Base-by-base conservation (phyloP, 2,797 vertebrate species). In the Phataginus tetradactyla region DNA sequence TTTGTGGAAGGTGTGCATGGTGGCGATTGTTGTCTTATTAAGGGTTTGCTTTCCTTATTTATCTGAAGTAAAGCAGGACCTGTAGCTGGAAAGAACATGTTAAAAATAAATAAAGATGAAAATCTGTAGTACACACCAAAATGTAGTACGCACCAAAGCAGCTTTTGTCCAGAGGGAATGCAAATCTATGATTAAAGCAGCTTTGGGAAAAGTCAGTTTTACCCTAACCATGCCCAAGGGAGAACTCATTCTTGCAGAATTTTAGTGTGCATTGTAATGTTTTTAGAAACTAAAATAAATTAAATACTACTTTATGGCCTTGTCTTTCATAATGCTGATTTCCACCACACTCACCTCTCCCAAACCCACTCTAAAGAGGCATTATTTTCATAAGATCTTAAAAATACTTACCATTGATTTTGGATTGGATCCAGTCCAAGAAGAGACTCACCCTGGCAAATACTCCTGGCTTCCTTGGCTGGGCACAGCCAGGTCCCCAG, bases 381-480 rank as follows among this genome's bases (percentile, higher is more conserved):
- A 77, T 17, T 57, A 34, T 53, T 86, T 90, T 66, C 15, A 61
- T 53, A 68, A 68, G 64, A 91, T 27, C 15, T 9, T 34, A 86
- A 75, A 72, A 55, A 45, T 75, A 29, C 3, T 97, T 94, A 94
- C 69, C 86, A 97, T 95, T 95, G 29, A 91, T 92, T 10, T 13
- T 84, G 27, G 72, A 64, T 81, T 61, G 29, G 88, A 95, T 95
- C 97, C 96, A 97, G 18, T 39, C 63, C 77, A 97, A 29, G 75
- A 97, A 97, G 63, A 86, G 15, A 0, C 57, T 96, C 29, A 94
- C 20, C 7, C 69, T 96, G 93, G 96, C 88, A 77, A 18, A 96
- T 25, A 93, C 1, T 1, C 69, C 90, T 23, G 91, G 66, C 74
- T 97, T 98, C 78, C 84, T 79, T 32, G 83, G 23, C 20, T 45